Base-by-base conservation (phyloP, 2,113 vertebrate genomes). In the Addax nasomaculatus region DNA sequence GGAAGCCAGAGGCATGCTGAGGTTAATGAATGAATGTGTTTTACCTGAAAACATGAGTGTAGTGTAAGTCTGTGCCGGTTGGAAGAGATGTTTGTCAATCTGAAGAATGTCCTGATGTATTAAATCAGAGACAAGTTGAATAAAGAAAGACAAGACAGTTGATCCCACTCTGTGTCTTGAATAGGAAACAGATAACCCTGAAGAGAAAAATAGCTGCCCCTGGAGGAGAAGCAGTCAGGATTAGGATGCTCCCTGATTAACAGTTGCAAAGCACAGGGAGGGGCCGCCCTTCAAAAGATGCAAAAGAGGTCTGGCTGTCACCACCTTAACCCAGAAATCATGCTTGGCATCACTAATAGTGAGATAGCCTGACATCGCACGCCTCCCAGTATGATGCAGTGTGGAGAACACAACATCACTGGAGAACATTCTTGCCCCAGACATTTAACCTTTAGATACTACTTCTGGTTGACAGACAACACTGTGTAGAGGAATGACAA, bases 301-400 rank as follows among this genome's bases (percentile, higher is more conserved):
- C 64, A 12, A 76, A 79, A 86, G 73, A 53, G 25, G 62, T 27
- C 80, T 88, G 86, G 36, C 73, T 78, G 67, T 85, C 76, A 76
- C 67, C 55, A 60, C 85, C 76, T 92, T 92, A 96, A 78, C 92
- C 86, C 84, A 97, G 93, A 96, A 95, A 60, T 84, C 97, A 57
- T 25, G 51, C 58, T 49, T 30, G 80, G 88, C 76, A 21, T 85
- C 36, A 33, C 79, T 51, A 4, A 27, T 5, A 51, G 45, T 55
- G 57, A 95, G 89, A 80, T 60, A 62, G 39, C 55, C 67, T 88
- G 88, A 62, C 13, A 27, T 51, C 29, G 45, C 21, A 27, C 2
- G 8, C 9, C 30, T 96, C 67, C 91, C 49, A 33, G 4, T 17
- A 21, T 97, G 80, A 62, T 36, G 85, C 67, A 94, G 78, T 13